Percentiles rank a stretch among this genome's conserved stretches.
These are phyloP conservation scores for Reticulitermes lucifugus DNA, from an alignment of 2,888 invertebrate genomes.

Conservation along the genomic window DNA sequence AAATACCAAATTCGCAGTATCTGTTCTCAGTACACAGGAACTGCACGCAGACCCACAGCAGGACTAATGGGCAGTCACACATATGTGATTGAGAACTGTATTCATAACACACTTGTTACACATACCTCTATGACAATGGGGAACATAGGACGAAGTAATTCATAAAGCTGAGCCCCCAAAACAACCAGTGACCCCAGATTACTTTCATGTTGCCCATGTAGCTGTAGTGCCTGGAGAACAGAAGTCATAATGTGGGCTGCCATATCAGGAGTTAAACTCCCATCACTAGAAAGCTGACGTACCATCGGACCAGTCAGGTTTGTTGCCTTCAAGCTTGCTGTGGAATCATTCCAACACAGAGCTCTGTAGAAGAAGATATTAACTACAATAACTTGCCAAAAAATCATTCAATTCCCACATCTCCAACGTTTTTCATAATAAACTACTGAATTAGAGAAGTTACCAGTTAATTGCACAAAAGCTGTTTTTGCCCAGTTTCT, in stretches of 20 bases:
- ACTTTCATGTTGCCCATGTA: slow-evolving; percentile 91
- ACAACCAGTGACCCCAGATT: slow-evolving; percentile 84
- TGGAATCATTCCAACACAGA: slow-evolving; percentile 89
- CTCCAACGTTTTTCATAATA: too few species aligned
- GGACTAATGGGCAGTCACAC: too few species aligned
- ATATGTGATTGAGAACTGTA: too few species aligned
- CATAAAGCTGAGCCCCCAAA: slow-evolving; percentile 88
- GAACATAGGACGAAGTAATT: slow-evolving; percentile 81
- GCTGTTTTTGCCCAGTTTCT: too few species aligned
- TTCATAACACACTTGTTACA: neutral
- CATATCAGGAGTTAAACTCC: slow-evolving; percentile 73
- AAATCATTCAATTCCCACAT: too few species aligned
- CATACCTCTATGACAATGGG: slow-evolving; percentile 74
- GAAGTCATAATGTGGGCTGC: slow-evolving; percentile 81
- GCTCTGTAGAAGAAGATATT: slow-evolving; percentile 63
- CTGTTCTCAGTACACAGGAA: too few species aligned
- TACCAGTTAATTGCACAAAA: too few species aligned
- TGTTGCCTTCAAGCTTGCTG: slow-evolving; percentile 84
- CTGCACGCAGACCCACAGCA: too few species aligned
- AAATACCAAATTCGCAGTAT: too few species aligned
- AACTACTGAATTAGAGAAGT: too few species aligned
- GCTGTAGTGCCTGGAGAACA: slow-evolving; percentile 82
- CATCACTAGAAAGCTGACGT: slow-evolving; percentile 73
- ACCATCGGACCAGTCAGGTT: slow-evolving; percentile 78
- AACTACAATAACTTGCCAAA: too few species aligned